phyloP scores from a whole-genome alignment of 2,797 vertebrate species.

The Schizopygopsis pylzovi region DNA sequence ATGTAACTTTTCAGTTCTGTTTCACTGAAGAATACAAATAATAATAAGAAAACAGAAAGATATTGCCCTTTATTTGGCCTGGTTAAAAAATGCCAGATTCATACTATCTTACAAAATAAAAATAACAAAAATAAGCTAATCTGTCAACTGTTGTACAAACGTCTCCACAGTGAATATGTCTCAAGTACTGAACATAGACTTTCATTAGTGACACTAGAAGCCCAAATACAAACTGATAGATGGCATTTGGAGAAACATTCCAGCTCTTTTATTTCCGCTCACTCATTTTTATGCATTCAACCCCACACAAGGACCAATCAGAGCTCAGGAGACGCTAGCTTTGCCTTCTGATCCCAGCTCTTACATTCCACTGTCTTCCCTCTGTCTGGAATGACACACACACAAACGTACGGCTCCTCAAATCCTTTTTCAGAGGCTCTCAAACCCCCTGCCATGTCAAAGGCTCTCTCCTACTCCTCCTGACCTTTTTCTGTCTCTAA shows the following conservation, averaged over 20 bases:
- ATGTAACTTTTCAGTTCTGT: neutral
- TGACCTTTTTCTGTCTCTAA: conserved; percentile 24
- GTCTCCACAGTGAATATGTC: neutral
- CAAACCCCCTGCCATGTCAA: conserved; percentile 59
- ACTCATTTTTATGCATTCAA: conserved; percentile 45
- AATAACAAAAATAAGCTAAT: too few species aligned
- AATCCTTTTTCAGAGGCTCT: conserved; percentile 18
- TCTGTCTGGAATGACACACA: conserved; percentile 39
- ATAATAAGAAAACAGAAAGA: neutral
- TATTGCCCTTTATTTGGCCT: neutral
- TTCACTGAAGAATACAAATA: neutral
- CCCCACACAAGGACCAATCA: conserved; percentile 40
- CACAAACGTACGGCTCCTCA: neutral
- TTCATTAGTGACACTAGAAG: neutral
- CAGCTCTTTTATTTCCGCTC: conserved; percentile 42
- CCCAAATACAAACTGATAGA: neutral
- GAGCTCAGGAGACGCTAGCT: conserved; percentile 26
- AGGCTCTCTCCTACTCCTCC: conserved; percentile 53
- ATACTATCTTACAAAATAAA: too few species aligned
- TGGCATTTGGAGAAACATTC: neutral
- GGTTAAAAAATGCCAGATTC: neutral
- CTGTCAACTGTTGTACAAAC: neutral
- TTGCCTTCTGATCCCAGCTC: conserved; percentile 42
- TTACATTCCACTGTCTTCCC: conserved; percentile 62
- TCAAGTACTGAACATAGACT: neutral